Evolutionary conservation across 2,113 vertebrate species (phyloP).

Genomic region (Corapipo altera): DNA sequence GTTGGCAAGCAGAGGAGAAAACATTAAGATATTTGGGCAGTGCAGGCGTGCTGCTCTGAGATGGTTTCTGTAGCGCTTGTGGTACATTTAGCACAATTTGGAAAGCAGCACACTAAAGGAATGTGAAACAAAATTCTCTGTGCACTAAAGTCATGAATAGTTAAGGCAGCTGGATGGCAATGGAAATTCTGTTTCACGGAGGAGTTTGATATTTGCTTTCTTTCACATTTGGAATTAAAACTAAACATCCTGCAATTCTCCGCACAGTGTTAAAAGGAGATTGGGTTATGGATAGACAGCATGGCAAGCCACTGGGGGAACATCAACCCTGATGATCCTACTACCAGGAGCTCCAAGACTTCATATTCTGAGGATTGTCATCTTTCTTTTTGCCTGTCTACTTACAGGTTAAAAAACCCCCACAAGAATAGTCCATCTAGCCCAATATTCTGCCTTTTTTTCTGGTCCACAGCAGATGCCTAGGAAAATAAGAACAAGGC

Average conservation of each 20-base stretch:
- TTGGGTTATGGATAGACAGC: background rate
- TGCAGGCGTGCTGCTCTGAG: background rate
- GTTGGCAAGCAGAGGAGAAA: background rate
- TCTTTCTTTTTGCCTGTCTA: background rate
- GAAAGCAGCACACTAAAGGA: background rate
- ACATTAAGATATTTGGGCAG: background rate
- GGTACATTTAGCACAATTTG: background rate
- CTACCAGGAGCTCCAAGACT: background rate
- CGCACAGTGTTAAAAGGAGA: background rate
- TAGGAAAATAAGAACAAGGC: background rate
- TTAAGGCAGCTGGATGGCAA: background rate
- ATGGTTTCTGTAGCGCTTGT: background rate
- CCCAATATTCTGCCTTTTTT: background rate
- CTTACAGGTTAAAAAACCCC: fast-evolving
- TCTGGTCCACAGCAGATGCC: background rate
- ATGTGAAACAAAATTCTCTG: background rate
- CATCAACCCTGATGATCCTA: background rate
- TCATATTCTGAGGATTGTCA: background rate
- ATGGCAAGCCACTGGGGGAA: background rate
- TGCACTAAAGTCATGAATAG: background rate
- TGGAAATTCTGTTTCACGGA: background rate
- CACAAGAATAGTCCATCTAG: background rate
- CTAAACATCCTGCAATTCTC: background rate
- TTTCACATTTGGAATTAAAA: constrained; percentile 13
- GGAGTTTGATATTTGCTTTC: background rate